Base-by-base conservation (phyloP, 2,888 invertebrate species). In the Chrysomela aeneicollis region DNA sequence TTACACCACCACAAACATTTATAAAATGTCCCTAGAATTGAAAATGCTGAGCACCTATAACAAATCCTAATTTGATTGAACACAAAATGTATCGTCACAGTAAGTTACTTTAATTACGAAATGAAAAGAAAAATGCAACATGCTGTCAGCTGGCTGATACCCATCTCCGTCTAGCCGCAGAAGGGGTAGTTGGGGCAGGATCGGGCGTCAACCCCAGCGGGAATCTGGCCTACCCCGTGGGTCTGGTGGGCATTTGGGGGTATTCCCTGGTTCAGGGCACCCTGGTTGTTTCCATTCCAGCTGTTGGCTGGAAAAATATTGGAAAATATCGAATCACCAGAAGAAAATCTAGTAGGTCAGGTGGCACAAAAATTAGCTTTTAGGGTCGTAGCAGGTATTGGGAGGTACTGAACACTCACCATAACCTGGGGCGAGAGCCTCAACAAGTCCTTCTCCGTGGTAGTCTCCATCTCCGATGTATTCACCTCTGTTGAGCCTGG, bases 141-240 rank as follows among this genome's bases (percentile, higher is more conserved):
- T 75, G 76, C 67, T 73, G 77, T 76, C 76, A 76, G 73, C 77
- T 75, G 74, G 72, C 72, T 69, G 67, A 26, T 5, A 26, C 63
- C 69, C 68, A 62, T 42, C 71, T 71, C 58, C 21, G 21, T 53
- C 63, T 69, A 69, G 42, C 59, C 77, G 69, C 83, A 83, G 81
- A 81, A 82, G 37, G 82, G 83, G 68, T 83, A 83, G 76, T 83
- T 82, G 68, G 83, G 83, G 69, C 83, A 83, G 17, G 81, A 71
- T 54, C 74, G 75, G n/a, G 82, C 76, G 66, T 80, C 78, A 19
- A 83, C 83, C 63, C 83, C 83, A 67, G 83, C 83, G n/a, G 83
- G 83, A 54, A 82, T 74, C 70, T 76, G 78, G 63, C 75, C 77
- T 46, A 72, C 72, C 18, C 68, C 69, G 32, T 69, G 69, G 49